A percentile compares a stretch with the other conserved stretches of the same genome.
Evolutionary conservation across 2,113 vertebrate species (phyloP).

Genomic region (Tringa solitaria): DNA sequence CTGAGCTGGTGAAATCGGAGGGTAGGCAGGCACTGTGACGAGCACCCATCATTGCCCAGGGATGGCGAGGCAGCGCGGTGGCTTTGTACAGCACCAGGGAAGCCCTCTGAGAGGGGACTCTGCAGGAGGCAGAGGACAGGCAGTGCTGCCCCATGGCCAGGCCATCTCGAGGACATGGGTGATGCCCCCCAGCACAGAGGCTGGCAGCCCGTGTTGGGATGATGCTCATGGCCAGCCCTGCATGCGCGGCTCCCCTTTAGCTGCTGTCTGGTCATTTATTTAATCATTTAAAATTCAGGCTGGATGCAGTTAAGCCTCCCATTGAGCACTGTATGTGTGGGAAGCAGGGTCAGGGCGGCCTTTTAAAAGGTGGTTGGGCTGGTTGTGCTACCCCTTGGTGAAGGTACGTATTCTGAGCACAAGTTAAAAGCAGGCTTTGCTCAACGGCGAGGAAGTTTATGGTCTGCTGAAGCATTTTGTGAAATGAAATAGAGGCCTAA

Average conservation of each 20-base stretch:
- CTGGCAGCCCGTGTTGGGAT: background rate
- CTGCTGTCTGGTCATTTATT: background rate
- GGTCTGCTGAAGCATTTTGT: background rate
- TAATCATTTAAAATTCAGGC: background rate
- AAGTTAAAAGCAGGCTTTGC: background rate
- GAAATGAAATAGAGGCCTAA: background rate
- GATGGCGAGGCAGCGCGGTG: fast-evolving
- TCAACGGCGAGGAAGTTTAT: background rate
- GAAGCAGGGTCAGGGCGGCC: background rate
- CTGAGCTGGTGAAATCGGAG: fast-evolving
- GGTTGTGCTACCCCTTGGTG: background rate
- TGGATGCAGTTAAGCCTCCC: background rate
- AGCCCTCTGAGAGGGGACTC: background rate
- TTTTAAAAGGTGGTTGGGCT: background rate
- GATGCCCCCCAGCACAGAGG: fast-evolving
- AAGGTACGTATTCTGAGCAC: background rate
- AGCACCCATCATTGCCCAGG: background rate
- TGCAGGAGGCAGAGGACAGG: background rate
- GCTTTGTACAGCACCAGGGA: background rate
- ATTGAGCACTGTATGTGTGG: background rate
- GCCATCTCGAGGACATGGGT: fast-evolving
- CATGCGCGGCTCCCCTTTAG: background rate
- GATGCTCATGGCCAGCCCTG: background rate
- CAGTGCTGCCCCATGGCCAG: fast-evolving
- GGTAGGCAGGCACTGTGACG: fast-evolving